phyloP scores from a whole-genome alignment of 2,797 vertebrate genomes.

The Urocyon cinereoargenteus region DNA sequence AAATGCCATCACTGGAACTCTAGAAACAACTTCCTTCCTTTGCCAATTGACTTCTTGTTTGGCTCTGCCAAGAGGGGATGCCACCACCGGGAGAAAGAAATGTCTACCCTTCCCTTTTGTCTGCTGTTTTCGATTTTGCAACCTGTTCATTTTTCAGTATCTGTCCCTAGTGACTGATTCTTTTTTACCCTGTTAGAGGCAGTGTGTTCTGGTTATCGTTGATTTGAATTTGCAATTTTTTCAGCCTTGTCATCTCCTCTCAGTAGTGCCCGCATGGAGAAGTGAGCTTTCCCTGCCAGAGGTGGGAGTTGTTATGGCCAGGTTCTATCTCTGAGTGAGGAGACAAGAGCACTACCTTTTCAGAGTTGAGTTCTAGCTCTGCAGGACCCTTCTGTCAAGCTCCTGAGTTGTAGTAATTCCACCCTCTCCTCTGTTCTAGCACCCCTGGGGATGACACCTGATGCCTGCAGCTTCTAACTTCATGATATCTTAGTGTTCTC shows the following conservation, averaged over 20 bases:
- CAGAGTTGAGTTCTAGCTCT: neutral
- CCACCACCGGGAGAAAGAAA: neutral
- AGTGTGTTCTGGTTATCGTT: neutral
- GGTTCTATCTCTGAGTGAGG: neutral
- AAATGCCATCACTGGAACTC: neutral
- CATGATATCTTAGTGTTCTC: neutral
- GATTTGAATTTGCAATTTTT: neutral
- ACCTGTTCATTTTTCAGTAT: neutral
- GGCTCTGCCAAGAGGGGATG: too few species aligned
- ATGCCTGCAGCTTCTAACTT: neutral
- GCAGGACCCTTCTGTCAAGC: accelerated
- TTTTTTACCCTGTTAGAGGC: neutral
- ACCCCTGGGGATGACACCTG: neutral
- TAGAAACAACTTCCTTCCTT: neutral
- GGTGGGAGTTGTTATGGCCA: neutral
- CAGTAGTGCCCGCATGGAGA: neutral
- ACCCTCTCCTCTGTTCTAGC: neutral
- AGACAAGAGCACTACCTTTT: neutral
- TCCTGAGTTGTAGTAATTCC: neutral
- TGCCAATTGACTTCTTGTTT: neutral
- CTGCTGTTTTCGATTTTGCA: neutral
- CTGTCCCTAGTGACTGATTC: neutral
- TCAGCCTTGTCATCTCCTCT: neutral
- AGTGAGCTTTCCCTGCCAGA: neutral
- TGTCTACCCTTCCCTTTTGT: neutral